A percentile compares a stretch with the other conserved stretches of the same genome.
Evolutionary conservation across 92 coral and sea anemone genomes (phyloP).

Genomic region (Pocillopora grandis): DNA sequence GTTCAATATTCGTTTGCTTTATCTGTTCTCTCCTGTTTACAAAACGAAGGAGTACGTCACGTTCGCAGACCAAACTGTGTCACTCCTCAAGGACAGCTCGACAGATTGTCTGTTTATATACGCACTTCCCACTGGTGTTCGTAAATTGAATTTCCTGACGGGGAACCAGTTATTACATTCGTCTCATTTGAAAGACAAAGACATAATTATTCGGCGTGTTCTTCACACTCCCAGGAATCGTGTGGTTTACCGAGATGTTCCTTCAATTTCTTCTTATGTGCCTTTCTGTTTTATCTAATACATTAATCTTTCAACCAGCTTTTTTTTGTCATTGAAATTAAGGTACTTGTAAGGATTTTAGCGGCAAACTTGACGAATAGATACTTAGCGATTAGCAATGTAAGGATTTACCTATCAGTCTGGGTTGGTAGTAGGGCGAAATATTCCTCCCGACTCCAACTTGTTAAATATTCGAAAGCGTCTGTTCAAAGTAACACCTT

Average conservation of each 20-base stretch:
- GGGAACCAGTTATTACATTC: background rate
- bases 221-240: background rate
- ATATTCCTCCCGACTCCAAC: too few relatives aligned
- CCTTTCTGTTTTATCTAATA: too few relatives aligned
- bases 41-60: background rate
- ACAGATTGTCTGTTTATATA: slow-evolving; percentile 8
- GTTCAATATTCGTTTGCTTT: background rate
- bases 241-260: slow-evolving; percentile 9
- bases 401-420: too few relatives aligned
- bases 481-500: too few relatives aligned
- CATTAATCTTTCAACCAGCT: background rate
- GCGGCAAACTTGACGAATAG: too few relatives aligned
- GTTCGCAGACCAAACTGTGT: slow-evolving; percentile 1
- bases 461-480: too few relatives aligned
- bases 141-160: slow-evolving; percentile 26
- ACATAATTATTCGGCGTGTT: background rate
- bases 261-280: background rate
- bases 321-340: background rate
- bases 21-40: slow-evolving; percentile 25
- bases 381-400: too few relatives aligned
- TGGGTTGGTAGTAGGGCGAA: too few relatives aligned
- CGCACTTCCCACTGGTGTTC: background rate
- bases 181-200: slow-evolving; percentile 3
- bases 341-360: too few relatives aligned
- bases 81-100: slow-evolving; percentile 9